Evolutionary conservation across 1,140 invertebrate genomes (phyloP).

Genomic region (Tetragnatha versicolor): DNA sequence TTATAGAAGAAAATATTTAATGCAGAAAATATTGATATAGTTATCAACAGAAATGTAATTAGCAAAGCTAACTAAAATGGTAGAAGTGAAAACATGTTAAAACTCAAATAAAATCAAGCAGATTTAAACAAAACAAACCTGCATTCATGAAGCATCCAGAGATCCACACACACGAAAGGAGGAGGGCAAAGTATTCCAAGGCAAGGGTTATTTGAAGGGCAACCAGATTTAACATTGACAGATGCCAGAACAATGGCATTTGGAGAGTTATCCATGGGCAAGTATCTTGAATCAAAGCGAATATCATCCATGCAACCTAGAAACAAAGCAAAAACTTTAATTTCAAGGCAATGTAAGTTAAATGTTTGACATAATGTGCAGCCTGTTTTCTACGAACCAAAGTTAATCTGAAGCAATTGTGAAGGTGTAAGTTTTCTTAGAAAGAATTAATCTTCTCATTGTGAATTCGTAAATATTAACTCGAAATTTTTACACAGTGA

Average conservation of each 20-base stretch:
- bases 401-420: too few relatives aligned
- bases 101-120: too few relatives aligned
- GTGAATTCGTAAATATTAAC: too few relatives aligned
- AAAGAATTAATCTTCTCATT: too few relatives aligned
- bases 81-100: too few relatives aligned
- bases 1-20: too few relatives aligned
- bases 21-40: too few relatives aligned
- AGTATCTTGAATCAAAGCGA: slow-evolving; percentile 87
- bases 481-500: too few relatives aligned
- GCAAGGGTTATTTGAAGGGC: slow-evolving; percentile 92
- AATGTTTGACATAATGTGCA: not conserved
- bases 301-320: slow-evolving; percentile 84
- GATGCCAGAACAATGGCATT: slow-evolving; percentile 94
- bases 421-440: too few relatives aligned
- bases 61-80: too few relatives aligned
- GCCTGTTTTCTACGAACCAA: too few relatives aligned
- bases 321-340: slow-evolving; percentile 23
- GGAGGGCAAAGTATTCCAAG: slow-evolving; percentile 87
- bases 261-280: slow-evolving; percentile 94
- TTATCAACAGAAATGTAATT: too few relatives aligned
- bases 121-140: slow-evolving; percentile 73
- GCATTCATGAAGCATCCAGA: slow-evolving; percentile 97
- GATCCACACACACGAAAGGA: slow-evolving; percentile 94
- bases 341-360: not conserved
- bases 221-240: slow-evolving; percentile 86